Evolutionary conservation across 2,113 vertebrate genomes (phyloP).

Genomic region (Atractosteus spatula): DNA sequence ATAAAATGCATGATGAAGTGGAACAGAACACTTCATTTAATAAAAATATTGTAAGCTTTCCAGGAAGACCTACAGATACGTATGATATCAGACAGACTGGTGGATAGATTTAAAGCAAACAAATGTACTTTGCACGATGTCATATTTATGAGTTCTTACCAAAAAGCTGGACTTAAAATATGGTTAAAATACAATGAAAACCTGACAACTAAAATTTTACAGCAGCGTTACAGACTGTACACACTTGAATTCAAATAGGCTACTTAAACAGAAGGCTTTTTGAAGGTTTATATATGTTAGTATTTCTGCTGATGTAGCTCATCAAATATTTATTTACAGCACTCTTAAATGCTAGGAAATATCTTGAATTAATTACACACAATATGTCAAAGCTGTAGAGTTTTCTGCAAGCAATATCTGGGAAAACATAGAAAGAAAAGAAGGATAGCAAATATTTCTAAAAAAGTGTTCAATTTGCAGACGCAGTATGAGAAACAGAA

Average conservation of each 20-base stretch:
- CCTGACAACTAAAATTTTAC: slow-evolving; percentile 22
- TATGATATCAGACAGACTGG: too few species aligned
- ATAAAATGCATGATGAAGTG: too few species aligned
- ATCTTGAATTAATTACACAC: slow-evolving; percentile 25
- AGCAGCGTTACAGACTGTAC: slow-evolving; percentile 3
- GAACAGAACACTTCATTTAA: too few species aligned
- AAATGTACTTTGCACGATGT: neutral
- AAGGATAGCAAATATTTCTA: neutral
- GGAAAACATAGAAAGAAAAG: neutral
- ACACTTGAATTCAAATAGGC: slow-evolving; percentile 18
- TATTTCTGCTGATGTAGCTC: slow-evolving; percentile 23
- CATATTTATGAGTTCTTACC: neutral
- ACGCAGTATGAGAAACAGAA: neutral
- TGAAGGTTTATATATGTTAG: slow-evolving; percentile 13
- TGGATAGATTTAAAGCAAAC: too few species aligned
- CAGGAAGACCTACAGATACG: too few species aligned
- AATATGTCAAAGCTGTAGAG: slow-evolving; percentile 10
- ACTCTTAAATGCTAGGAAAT: slow-evolving; percentile 26
- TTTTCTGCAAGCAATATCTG: slow-evolving; percentile 6
- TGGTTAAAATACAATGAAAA: neutral
- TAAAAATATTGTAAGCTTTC: too few species aligned
- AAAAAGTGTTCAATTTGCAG: neutral
- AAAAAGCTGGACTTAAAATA: too few species aligned
- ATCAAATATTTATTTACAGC: slow-evolving; percentile 25
- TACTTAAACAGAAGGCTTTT: slow-evolving; percentile 4